These are phyloP conservation scores for Saccostrea glomerata DNA, from an alignment of 1,140 invertebrate genomes.

Conservation along the genomic window DNA sequence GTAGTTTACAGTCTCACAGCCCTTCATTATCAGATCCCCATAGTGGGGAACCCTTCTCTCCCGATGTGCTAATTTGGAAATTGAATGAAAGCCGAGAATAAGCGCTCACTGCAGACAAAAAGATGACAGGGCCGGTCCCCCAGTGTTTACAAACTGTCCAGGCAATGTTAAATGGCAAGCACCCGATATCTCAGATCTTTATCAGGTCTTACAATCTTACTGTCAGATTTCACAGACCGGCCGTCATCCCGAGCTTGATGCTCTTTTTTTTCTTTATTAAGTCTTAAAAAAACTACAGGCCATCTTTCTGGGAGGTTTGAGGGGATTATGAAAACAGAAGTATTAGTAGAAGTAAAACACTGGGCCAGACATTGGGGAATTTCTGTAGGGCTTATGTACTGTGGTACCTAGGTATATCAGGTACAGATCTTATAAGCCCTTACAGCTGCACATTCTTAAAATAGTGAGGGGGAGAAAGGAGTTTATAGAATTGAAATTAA, in stretches of 20 bases:
- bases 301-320: not conserved
- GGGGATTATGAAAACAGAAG: not conserved
- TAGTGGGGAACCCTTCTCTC: not conserved
- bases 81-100: not conserved
- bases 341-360: not conserved
- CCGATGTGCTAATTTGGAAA: constrained; percentile 20
- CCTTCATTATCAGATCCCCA: not conserved
- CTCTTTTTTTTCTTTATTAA: not conserved
- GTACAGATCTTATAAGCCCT: not conserved
- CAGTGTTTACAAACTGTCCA: constrained; percentile 14
- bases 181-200: constrained; percentile 6
- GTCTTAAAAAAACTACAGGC: not conserved
- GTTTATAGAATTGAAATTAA: not conserved
- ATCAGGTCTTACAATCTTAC: not conserved
- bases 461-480: not conserved
- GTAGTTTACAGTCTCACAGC: not conserved
- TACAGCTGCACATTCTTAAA: not conserved
- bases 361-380: not conserved
- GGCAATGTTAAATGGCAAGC: not conserved
- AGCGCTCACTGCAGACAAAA: not conserved
- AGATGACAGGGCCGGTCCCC: not conserved
- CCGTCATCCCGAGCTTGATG: not conserved
- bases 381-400: not conserved
- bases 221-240: not conserved
- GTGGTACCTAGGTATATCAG: not conserved